Percentiles rank a stretch among this genome's conserved stretches.
Evolutionary conservation across 2,797 vertebrate species (phyloP).

Genomic region (Falco rusticolus): DNA sequence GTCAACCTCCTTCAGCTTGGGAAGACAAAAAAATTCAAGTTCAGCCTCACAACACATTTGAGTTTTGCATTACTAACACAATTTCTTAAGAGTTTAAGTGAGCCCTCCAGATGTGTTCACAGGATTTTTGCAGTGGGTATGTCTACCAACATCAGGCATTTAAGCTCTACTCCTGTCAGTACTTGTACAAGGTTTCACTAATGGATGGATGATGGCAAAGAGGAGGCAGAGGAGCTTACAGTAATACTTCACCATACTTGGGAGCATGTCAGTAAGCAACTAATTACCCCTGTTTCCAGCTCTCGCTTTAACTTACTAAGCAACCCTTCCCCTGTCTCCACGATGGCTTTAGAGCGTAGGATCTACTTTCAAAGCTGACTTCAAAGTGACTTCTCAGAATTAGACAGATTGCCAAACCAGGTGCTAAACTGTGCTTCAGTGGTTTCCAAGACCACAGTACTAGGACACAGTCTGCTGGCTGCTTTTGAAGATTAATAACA

Average conservation of each 20-base stretch:
- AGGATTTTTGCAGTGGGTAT: constrained; percentile 10
- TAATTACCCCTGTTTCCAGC: constrained; percentile 76
- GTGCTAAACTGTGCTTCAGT: not conserved
- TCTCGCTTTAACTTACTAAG: constrained; percentile 17
- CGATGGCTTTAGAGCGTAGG: not conserved
- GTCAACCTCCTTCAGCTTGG: not conserved
- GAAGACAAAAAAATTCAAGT: not conserved
- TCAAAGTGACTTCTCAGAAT: constrained; percentile 14
- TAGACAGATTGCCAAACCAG: not conserved
- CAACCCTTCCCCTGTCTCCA: not conserved
- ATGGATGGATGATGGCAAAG: constrained; percentile 85
- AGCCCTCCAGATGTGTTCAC: not conserved
- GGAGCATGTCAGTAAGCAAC: constrained; percentile 78
- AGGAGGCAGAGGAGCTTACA: constrained; percentile 75
- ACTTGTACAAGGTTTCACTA: constrained; percentile 78
- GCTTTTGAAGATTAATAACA: not conserved
- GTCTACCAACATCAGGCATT: constrained; percentile 64
- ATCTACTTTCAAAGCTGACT: not conserved
- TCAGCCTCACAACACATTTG: not conserved
- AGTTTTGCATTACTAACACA: not conserved
- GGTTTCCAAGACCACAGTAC: not conserved
- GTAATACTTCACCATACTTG: constrained; percentile 75
- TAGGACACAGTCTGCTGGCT: not conserved
- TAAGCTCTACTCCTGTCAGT: constrained; percentile 74
- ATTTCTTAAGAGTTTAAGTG: not conserved